Evolutionary conservation across 2,113 vertebrate genomes (phyloP).

Genomic region (Eretmochelys imbricata): DNA sequence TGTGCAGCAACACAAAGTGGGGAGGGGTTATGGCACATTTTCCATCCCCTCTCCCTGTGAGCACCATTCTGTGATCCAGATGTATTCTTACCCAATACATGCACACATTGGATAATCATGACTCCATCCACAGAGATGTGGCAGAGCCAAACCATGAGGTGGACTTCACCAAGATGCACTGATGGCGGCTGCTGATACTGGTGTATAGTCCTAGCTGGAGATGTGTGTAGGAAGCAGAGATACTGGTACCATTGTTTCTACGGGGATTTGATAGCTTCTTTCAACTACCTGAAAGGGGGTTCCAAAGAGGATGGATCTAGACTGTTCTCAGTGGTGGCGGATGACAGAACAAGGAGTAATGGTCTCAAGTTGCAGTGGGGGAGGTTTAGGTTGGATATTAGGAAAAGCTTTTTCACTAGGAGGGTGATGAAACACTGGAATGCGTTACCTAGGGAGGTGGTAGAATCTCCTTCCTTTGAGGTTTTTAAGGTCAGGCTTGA

Average conservation of each 20-base stretch:
- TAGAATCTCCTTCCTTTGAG: too few species aligned
- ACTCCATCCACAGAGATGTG: accelerated
- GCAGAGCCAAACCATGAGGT: background rate
- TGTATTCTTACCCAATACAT: background rate
- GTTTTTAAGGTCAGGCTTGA: too few species aligned
- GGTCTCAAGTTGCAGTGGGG: too few species aligned
- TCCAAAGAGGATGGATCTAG: too few species aligned
- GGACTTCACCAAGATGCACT: background rate
- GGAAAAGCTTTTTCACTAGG: too few species aligned
- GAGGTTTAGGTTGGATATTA: too few species aligned
- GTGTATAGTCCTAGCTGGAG: background rate
- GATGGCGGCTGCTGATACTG: background rate
- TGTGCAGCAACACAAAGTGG: background rate
- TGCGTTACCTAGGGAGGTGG: too few species aligned
- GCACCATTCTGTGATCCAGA: background rate
- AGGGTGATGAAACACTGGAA: too few species aligned
- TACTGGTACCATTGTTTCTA: background rate
- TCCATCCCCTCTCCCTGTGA: background rate
- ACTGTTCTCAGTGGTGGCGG: too few species aligned
- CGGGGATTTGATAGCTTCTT: too few species aligned
- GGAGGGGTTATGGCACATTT: background rate
- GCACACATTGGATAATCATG: background rate
- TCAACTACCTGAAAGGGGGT: too few species aligned
- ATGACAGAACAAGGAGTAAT: too few species aligned
- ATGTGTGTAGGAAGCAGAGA: background rate